Evolutionary conservation across 2,113 vertebrate species (phyloP), one percentile per base, ranked within the genome.

Genomic region (Struthio camelus): DNA sequence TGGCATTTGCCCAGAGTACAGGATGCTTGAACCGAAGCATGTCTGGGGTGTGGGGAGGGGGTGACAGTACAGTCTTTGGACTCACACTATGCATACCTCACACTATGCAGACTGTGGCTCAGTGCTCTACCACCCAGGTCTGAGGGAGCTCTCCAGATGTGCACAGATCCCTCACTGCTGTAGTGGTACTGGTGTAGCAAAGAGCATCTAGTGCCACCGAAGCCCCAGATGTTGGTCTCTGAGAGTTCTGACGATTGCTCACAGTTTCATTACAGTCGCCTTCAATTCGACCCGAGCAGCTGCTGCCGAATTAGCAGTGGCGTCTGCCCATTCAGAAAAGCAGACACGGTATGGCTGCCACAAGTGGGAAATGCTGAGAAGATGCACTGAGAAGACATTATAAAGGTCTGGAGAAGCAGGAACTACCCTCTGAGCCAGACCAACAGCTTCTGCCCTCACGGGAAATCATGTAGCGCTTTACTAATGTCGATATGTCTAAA

Each of bases 301-400:
- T 85, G 87, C n/a, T 61, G 66, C 65, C 81, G 51, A 85, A 91
- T 69, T 87, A 79, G 83, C 88, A 84, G 38, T 16, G 72, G 38
- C 48, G 56, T 11, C 70, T 71, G 44, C 48, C 48, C 44, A 17
- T 84, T 84, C 58, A 76, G 54, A 77, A 19, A 3, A 48, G 50
- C 67, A 67, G 24, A 77, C 18, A 25, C 28, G 7, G 23, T 16
- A 16, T n/a, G 48, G 38, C 40, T 76, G 53, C 71, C 23, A 32
- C 50, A 23, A 44, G n/a, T n/a, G n/a, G 14, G 38, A 95, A 84
- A 83, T 76, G 20, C 77, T 59, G 40, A 90, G 72, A 53, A 80
- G 38, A 3, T 20, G 16, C 80, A 82, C 58, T 61, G 62, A 84
- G 72, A 91, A 80, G 65, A 59, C 48, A 89, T 18, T 18, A 53